Conservation (phyloP, 2,888 invertebrate genomes). For the Neoaliturus tenellus region DNA sequence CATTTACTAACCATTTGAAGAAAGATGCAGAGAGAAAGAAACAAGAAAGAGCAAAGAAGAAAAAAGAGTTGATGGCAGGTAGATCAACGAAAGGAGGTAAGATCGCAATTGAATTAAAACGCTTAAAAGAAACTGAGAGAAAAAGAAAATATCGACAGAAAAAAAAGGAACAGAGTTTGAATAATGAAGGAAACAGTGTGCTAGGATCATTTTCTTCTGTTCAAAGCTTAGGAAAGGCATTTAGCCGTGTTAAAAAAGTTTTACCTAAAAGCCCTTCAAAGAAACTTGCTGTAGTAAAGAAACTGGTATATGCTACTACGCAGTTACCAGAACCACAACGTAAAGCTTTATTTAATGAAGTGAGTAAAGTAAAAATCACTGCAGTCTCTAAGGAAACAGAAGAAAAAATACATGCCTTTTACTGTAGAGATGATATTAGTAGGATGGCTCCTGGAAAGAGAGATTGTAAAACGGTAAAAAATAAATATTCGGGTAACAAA, state of each 20-base stretch:
- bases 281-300: slow-evolving; percentile 47
- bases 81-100: slow-evolving; percentile 46
- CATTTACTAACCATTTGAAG: slow-evolving; percentile 36
- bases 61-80: slow-evolving; percentile 45
- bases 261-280: slow-evolving; percentile 49
- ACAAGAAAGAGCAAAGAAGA: slow-evolving; percentile 46
- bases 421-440: slow-evolving; percentile 43
- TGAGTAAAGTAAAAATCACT: slow-evolving; percentile 51
- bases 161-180: slow-evolving; percentile 21
- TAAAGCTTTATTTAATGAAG: slow-evolving; percentile 42
- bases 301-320: slow-evolving; percentile 47
- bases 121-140: slow-evolving; percentile 40
- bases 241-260: slow-evolving; percentile 40
- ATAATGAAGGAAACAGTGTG: slow-evolving; percentile 36
- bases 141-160: slow-evolving; percentile 34
- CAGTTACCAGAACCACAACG: slow-evolving; percentile 35
- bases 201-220: slow-evolving; percentile 41
- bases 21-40: slow-evolving; percentile 52
- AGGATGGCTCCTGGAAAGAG: slow-evolving; percentile 47
- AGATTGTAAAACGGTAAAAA: slow-evolving; percentile 47
- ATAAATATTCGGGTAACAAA: slow-evolving; percentile 46
- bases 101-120: slow-evolving; percentile 38
- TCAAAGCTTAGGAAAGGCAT: slow-evolving; percentile 51
- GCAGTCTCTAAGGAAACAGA: slow-evolving; percentile 45
- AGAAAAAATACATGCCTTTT: slow-evolving; percentile 39